Conservation (phyloP, 2,888 invertebrate species). For the Aporophyla lueneburgensis region DNA sequence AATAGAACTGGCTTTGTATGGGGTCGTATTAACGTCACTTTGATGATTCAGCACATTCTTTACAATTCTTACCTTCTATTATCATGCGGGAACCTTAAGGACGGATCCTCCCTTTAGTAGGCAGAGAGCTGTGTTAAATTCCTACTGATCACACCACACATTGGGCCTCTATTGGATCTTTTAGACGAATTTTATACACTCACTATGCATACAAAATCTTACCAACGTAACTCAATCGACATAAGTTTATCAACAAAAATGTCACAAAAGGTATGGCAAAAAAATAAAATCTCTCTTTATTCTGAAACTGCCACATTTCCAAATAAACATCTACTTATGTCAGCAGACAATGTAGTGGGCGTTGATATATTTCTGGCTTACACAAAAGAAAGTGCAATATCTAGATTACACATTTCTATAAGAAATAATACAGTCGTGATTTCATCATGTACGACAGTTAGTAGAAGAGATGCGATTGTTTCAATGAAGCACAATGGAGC, state of each 20-base stretch:
- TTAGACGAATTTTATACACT: neutral
- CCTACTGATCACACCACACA: neutral
- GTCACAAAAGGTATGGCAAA: neutral
- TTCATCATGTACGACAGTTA: conserved; percentile 73
- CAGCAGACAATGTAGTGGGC: conserved; percentile 41
- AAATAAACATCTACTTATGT: conserved; percentile 21
- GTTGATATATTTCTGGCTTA: conserved; percentile 41
- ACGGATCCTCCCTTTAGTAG: neutral
- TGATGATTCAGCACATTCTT: conserved; percentile 23
- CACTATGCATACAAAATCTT: neutral
- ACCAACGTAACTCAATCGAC: neutral
- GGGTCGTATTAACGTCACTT: conserved; percentile 1
- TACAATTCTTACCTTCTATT: neutral
- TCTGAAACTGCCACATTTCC: neutral
- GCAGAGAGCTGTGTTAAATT: neutral
- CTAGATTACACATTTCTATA: conserved; percentile 60
- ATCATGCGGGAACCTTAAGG: neutral
- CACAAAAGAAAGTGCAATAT: conserved; percentile 63
- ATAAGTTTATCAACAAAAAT: neutral
- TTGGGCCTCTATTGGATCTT: neutral
- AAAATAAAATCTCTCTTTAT: neutral
- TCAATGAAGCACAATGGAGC: conserved; percentile 83
- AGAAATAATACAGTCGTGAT: conserved; percentile 75
- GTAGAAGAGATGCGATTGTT: conserved; percentile 83
- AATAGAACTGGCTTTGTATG: neutral